Evolutionary conservation across 2,797 vertebrate genomes (phyloP), one percentile per base, ranked within the genome.

Genomic region (Sparidentex hasta): DNA sequence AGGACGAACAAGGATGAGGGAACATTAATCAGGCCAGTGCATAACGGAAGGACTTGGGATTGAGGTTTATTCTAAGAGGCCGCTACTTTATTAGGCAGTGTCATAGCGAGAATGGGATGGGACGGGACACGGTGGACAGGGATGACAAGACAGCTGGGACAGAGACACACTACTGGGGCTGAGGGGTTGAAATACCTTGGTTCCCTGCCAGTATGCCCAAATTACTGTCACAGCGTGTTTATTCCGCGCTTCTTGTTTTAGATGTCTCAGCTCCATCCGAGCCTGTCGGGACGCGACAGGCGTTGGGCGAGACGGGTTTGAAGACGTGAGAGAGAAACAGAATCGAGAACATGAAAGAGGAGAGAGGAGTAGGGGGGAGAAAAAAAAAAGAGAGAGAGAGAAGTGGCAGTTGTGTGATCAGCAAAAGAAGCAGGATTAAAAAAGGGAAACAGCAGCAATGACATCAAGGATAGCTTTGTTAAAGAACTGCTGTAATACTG

Each of bases 121-220:
- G 63, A 76, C 8, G 57, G 82, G 85, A 86, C 38, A 48, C 8
- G 77, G 75, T 57, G 71, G 69, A 83, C 74, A 71, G 69, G 76
- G 69, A 68, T 44, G 82, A 86, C 84, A 82, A 84, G 87, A 87
- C 86, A 90, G 82, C 81, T 73, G 84, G 74, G 87, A 93, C 74
- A 87, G 78, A 77, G 50, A 91, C 78, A 90, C 84, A 87, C 88
- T 74, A 73, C 54, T 14, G 38, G 38, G 38, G 73, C 89, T 82
- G 76, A 18, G 17, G 13, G 65, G 77, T 81, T 80, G 61, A 95
- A 97, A 95, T 99, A 99, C 98, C 98, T 99, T 97, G 74, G 96
- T 97, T 97, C 98, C 98, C 96, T 97, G 98, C 98, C 98, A 99
- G 97, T 94, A 98, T 91, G 97, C 97, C 98, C 98, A 99, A 95